These are phyloP conservation scores for Volucella inflata DNA, from an alignment of 2,888 invertebrate genomes.

Conservation along the genomic window DNA sequence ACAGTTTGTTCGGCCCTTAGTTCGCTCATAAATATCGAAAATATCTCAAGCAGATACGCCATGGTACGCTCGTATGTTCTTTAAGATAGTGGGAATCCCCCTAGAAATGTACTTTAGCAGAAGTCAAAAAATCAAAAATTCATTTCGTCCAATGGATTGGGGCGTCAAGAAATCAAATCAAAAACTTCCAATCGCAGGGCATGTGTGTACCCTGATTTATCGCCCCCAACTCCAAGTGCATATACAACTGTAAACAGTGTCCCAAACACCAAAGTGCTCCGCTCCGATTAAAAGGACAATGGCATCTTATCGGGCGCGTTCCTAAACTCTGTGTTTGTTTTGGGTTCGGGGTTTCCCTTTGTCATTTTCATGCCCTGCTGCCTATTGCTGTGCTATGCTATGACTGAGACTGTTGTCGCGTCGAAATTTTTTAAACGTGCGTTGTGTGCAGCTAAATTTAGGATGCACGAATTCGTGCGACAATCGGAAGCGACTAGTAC, in stretches of 20 bases:
- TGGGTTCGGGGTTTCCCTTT: conserved; percentile 34
- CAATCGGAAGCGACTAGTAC: conserved; percentile 69
- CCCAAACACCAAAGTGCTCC: conserved; percentile 44
- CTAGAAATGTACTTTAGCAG: conserved; percentile 34
- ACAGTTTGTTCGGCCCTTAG: conserved; percentile 12
- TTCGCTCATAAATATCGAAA: conserved; percentile 52
- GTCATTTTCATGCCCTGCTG: not conserved
- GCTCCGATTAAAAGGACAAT: conserved; percentile 63
- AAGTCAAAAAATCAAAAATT: conserved; percentile 14
- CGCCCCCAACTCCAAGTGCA: conserved; percentile 22
- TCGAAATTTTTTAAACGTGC: conserved; percentile 49
- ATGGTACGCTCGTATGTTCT: too few relatives aligned
- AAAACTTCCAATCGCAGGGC: conserved; percentile 53
- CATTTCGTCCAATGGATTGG: conserved; percentile 51
- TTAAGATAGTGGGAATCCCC: conserved; percentile 71
- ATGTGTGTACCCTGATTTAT: conserved; percentile 69
- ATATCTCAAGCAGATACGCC: conserved; percentile 26
- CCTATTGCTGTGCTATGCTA: conserved; percentile 36
- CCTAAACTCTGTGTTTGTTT: conserved; percentile 59
- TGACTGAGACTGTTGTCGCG: conserved; percentile 31
- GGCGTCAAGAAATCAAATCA: conserved; percentile 52
- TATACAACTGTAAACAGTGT: conserved; percentile 9
- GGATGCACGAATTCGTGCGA: conserved; percentile 68
- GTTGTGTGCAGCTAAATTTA: conserved; percentile 67
- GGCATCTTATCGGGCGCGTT: conserved; percentile 58